Evolutionary conservation across 2,797 vertebrate species (phyloP), one percentile per base, ranked within the genome.

Genomic region (Muscicapa comitata): DNA sequence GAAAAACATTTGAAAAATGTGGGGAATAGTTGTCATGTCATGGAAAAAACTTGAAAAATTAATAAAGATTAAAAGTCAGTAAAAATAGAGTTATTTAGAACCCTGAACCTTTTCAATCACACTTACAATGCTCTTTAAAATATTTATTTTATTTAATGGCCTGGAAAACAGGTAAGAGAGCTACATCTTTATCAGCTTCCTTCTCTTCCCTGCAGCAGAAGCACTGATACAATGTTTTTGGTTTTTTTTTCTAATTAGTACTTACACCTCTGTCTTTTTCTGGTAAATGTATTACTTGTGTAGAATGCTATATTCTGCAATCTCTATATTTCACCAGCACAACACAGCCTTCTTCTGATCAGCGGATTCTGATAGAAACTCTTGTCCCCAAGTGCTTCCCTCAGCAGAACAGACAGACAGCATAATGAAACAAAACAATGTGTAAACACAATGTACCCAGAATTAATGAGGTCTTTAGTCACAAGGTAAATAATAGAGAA

Each of bases 391-490:
- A 43, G 45, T 61, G 23, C 20, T 68, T 89, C 25, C 55, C 28
- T 19, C 42, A 59, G 31, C 42, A 86, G 75, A 87, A 62, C 0
- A 9, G 75, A 85, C 74, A 94, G 84, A 95, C 3, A 0, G 50
- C 50, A 80, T 37, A 65, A 89, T 43, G 88, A 94, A 92, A 83
- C 31, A 80, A 92, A 95, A 89, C 50, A 82, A 55, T 55, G 62
- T 65, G 29, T 81, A 95, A 96, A 90, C 78, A 73, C 31, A 53
- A n/a, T 78, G 84, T 89, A 94, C 63, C 14, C 29, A n/a, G 92
- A 91, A 88, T 94, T 89, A 95, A 95, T 95, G 63, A 94, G 86
- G 51, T 58, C 37, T 89, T 80, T 53, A 82, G 40, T 92, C 80
- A 67, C 28, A 45, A 79, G 47, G 58, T 76, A 61, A 94, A 71